Evolutionary conservation across 1,140 invertebrate species (phyloP).

Genomic region (Protaetia brevitarsis): DNA sequence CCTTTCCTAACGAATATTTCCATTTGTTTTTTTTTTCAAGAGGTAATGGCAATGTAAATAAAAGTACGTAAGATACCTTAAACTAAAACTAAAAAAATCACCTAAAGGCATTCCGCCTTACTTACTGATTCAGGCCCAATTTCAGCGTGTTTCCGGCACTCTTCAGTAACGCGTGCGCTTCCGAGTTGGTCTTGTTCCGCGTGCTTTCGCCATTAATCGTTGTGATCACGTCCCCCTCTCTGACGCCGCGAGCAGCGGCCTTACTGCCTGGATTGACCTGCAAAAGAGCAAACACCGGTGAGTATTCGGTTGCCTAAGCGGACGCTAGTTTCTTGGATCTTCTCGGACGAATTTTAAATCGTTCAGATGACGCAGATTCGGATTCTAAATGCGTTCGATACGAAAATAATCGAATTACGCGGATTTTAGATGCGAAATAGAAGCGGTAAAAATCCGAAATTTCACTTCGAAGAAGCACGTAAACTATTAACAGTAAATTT

Average conservation of each 20-base stretch:
- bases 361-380: too few relatives aligned
- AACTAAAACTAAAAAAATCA: not conserved
- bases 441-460: too few relatives aligned
- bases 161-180: slow-evolving; percentile 71
- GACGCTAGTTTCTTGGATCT: too few relatives aligned
- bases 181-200: slow-evolving; percentile 66
- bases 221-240: slow-evolving; percentile 76
- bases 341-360: not conserved
- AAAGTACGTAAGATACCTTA: too few relatives aligned
- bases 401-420: too few relatives aligned
- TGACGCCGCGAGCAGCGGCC: slow-evolving; percentile 69
- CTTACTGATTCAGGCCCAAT: slow-evolving; percentile 75
- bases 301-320: not conserved
- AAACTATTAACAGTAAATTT: too few relatives aligned
- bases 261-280: slow-evolving; percentile 83
- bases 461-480: too few relatives aligned
- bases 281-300: slow-evolving; percentile 34
- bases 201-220: slow-evolving; percentile 73
- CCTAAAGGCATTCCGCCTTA: not conserved
- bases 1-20: too few relatives aligned
- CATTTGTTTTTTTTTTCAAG: too few relatives aligned
- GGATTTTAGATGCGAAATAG: too few relatives aligned
- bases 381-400: too few relatives aligned
- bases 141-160: slow-evolving; percentile 66
- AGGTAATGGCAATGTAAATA: too few relatives aligned